Evolutionary conservation across 2,113 vertebrate genomes (phyloP).

Genomic region (Myotis brandtii): DNA sequence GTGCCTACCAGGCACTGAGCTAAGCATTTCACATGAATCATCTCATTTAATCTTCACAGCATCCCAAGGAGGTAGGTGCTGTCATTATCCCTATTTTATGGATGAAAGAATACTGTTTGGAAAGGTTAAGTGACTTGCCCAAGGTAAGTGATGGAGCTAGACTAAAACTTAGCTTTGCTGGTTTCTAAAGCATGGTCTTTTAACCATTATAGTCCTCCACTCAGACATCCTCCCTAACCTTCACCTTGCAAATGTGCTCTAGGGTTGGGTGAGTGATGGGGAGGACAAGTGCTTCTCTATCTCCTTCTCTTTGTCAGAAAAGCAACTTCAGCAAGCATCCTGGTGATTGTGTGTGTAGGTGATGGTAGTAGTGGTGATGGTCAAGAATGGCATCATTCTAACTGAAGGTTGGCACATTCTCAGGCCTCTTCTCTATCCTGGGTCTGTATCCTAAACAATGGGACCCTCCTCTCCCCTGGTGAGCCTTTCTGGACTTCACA

Average conservation of each 20-base stretch:
- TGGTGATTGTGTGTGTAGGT: background rate
- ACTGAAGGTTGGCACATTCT: background rate
- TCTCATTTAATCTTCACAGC: background rate
- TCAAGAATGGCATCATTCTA: background rate
- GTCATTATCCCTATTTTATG: constrained; percentile 14
- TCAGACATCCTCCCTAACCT: background rate
- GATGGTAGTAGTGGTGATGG: background rate
- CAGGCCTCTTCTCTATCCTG: background rate
- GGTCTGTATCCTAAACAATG: constrained; percentile 45
- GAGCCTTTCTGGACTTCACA: constrained; percentile 42
- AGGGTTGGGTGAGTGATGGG: background rate
- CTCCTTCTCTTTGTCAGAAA: background rate
- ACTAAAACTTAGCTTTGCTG: background rate
- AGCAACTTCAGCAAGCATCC: background rate
- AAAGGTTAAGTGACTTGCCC: constrained; percentile 17
- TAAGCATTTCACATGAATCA: background rate
- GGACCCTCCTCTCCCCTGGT: background rate
- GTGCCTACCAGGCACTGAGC: background rate
- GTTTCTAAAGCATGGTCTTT: background rate
- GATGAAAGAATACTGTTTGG: background rate
- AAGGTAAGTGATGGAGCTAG: background rate
- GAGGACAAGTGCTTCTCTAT: background rate
- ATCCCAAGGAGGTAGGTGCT: background rate
- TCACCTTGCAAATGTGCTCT: constrained; percentile 32
- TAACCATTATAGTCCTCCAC: background rate